Evolutionary conservation across 2,888 invertebrate genomes (phyloP), one percentile per base, ranked within the genome.

Genomic region (Tipula unca): DNA sequence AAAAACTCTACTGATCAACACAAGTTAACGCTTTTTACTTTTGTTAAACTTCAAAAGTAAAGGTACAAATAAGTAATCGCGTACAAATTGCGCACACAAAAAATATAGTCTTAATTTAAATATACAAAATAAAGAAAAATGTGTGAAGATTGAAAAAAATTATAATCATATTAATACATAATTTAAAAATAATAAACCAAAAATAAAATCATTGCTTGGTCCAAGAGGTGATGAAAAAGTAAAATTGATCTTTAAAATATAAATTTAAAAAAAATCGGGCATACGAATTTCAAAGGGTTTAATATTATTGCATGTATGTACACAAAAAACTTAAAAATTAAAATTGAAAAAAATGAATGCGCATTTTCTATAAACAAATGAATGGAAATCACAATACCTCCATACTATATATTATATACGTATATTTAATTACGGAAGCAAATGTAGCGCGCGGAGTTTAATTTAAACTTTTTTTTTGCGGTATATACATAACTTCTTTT

Each of bases 151-250:
- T 69, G 25, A 69, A 25, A 10, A 69, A 69, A 69, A 69, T 69
- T 69, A 69, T 25, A 25, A 10, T 69, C 25, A 69, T 20, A 48
- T 2, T 17, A 20, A 17, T 4, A 48, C 48, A 17, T 25, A 25
- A 69, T 25, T 10, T 25, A 25, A 20, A 69, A 69, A 54, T 32
- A 83, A 83, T 32, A 83, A 83, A 83, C 6, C 6, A n/a, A 83
- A 83, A 83, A n/a, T 35, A 32, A 69, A 69, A 69, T 25, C 35
- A 83, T 83, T 83, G 29, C 83, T 83, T 83, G 83, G 83, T 83
- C 83, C 83, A 83, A 83, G 35, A 83, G 35, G 83, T 83, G 83
- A 83, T 83, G 83, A 83, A 83, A 83, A 83, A 83, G 17, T 32
- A 83, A 83, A 29, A 35, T 83, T 83, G 29, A 83, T 32, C n/a